Base-by-base conservation (phyloP, 2,797 vertebrate species). In the Leptoclinus maculatus region DNA sequence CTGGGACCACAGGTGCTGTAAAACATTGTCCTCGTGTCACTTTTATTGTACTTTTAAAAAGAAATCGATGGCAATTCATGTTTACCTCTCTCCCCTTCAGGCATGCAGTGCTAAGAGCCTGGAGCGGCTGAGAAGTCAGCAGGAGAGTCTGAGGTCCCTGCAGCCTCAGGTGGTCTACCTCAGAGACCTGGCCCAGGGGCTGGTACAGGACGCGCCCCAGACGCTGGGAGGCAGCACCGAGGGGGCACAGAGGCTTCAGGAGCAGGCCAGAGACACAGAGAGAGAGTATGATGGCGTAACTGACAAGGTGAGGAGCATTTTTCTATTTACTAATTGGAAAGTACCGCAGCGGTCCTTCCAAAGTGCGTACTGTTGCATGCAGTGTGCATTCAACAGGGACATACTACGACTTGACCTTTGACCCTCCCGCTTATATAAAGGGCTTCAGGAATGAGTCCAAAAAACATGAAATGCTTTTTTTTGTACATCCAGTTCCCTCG, bases 81-180 rank as follows among this genome's bases (percentile, higher is more conserved):
- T 68, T 56, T 58, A 0, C 36, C 21, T 58, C 45, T 70, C 29
- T 53, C 6, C 19, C 12, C 0, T 45, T 29, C 96, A 99, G 92
- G 97, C 97, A 2, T 99, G 97, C 91, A 99, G 97, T 85, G 96
- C 95, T 38, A 99, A 99, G 93, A 99, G 98, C 73, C 85, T 99
- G 87, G 98, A 99, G 92, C 96, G 97, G 60, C 93, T 99, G 56
- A 95, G 96, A 49, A 90, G 94, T 5, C 98, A 99, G 64, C 97
- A 98, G 88, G 98, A 98, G 87, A 93, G 91, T 70, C 93, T 99
- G 21, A 92, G 96, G 78, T 96, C 96, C 6, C 89, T 99, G 83
- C 96, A 96, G 75, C 94, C 96, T 0, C 98, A 99, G 79, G 97
- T 99, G 78, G 95, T 96, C 70, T 99, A 99, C 72, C 96, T 99